phyloP scores from a whole-genome alignment of 2,113 vertebrate genomes.

The Myxocyprinus asiaticus region DNA sequence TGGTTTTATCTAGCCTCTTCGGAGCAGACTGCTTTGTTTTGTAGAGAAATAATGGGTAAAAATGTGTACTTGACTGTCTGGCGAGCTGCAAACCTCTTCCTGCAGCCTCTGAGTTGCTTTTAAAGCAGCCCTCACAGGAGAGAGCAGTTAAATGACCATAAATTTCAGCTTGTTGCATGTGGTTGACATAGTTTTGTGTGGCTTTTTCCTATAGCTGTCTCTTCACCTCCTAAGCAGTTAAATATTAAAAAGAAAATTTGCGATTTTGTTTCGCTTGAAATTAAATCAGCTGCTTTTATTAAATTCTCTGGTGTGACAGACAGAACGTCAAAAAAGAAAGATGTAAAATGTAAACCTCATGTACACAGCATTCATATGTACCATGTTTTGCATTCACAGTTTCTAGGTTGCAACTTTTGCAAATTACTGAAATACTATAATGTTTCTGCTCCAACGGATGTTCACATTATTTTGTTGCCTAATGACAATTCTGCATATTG shows the following conservation, averaged over 20 bases:
- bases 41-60: conserved; percentile 62
- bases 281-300: no score
- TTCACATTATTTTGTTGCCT: no score
- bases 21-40: conserved; percentile 47
- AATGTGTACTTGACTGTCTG: conserved; percentile 56
- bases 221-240: conserved; percentile 20
- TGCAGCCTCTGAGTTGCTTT: conserved; percentile 37
- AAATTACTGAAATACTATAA: no score
- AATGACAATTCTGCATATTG: no score
- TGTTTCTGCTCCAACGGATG: no score
- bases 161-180: conserved; percentile 60
- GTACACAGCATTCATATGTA: no score
- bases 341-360: no score
- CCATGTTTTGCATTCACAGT: no score
- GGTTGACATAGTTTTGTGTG: conserved; percentile 55
- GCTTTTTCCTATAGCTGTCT: not conserved
- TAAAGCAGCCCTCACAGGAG: conserved; percentile 65
- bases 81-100: conserved; percentile 22
- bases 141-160: conserved; percentile 62
- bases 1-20: conserved; percentile 18
- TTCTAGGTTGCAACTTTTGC: no score
- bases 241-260: not conserved
- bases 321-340: no score
- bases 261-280: no score
- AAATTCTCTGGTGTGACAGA: no score